Percentiles rank a stretch among this genome's conserved stretches.
Conservation (phyloP, 2,888 invertebrate species). For the Epinotia demarniana region DNA sequence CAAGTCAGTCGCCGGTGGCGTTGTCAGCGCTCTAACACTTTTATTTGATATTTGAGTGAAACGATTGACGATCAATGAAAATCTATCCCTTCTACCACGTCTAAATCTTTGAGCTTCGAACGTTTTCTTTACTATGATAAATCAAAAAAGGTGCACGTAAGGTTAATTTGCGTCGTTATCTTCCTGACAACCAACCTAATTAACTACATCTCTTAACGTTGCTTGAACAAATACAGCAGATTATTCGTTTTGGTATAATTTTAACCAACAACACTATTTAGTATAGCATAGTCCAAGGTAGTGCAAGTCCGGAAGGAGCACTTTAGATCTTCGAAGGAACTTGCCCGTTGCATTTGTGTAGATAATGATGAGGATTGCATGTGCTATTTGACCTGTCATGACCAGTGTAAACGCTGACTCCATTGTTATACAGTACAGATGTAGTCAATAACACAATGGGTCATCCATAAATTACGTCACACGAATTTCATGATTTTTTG, state of each 20-base stretch:
- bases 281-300: neutral
- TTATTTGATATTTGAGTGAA: conserved; percentile 42
- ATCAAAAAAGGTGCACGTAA: no score
- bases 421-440: conserved; percentile 18
- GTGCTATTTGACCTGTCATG: conserved; percentile 35
- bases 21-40: conserved; percentile 36
- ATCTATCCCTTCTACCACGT: conserved; percentile 4
- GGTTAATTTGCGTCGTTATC: no score
- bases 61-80: conserved; percentile 26
- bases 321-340: conserved; percentile 41
- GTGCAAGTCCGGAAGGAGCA: conserved; percentile 35
- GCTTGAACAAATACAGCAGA: no score
- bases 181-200: no score
- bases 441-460: conserved; percentile 11
- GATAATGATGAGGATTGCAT: conserved; percentile 50
- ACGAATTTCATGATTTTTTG: no score
- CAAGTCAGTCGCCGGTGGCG: conserved; percentile 26
- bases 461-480: no score
- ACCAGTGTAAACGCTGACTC: conserved; percentile 29
- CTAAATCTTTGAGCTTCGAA: neutral
- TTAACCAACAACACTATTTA: no score
- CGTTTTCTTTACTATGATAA: neutral
- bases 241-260: no score
- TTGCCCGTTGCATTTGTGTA: conserved; percentile 53
- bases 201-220: no score